These are phyloP conservation scores for Oenanthe oenanthe DNA, from an alignment of 2,113 vertebrate genomes.

Conservation along the genomic window DNA sequence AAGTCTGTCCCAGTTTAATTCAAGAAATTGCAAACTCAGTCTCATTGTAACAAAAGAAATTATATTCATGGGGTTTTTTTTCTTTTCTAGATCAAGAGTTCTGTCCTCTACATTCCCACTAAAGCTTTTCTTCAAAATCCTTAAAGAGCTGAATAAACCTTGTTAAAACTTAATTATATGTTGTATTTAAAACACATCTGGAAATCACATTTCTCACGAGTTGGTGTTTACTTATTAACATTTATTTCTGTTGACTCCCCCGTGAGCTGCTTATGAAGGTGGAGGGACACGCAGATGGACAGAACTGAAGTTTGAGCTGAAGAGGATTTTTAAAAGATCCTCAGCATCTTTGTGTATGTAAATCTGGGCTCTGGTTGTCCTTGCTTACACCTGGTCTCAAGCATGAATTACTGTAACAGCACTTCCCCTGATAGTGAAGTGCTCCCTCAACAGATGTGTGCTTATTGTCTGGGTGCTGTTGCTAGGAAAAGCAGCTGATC, in stretches of 20 bases:
- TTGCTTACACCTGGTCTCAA: background rate
- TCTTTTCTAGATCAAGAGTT: background rate
- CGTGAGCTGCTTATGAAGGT: background rate
- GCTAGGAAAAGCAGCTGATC: constrained; percentile 26
- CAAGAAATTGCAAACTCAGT: background rate
- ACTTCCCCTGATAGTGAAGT: background rate
- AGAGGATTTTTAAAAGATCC: background rate
- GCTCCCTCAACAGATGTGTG: background rate
- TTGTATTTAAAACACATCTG: background rate
- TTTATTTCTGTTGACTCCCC: background rate
- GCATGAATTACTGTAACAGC: background rate
- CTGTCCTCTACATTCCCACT: background rate
- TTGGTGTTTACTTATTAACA: background rate
- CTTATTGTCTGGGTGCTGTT: background rate
- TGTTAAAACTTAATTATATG: background rate
- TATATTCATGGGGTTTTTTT: background rate
- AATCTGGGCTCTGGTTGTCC: background rate
- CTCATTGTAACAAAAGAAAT: background rate
- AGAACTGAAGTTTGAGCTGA: background rate
- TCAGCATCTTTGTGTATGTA: background rate
- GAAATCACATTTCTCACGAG: background rate
- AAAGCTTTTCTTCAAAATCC: background rate
- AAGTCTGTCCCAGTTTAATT: background rate
- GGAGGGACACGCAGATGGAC: background rate
- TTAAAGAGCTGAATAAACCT: background rate